Evolutionary conservation across 2,888 invertebrate genomes (phyloP), one percentile per base, ranked within the genome.

Genomic region (Dicycla oo): DNA sequence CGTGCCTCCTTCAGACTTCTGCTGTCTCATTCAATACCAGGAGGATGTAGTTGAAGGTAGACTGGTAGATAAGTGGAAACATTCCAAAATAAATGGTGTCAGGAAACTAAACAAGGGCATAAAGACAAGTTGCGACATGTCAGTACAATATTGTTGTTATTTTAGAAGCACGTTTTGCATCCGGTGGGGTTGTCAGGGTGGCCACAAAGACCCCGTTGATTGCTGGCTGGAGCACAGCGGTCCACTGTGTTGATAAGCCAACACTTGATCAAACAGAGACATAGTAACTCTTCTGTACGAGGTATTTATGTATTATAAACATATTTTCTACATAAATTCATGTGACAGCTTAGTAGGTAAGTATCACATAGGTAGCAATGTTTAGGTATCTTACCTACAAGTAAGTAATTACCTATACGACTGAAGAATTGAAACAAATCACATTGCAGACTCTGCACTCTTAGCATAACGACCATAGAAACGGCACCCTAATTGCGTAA

Each of bases 181-280:
- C 92, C 93, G 92, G 93, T 91, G 85, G 92, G 90, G 91, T 92
- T 90, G 89, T 81, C 88, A 86, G 86, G 86, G 88, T 83, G 72
- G 75, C 71, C 73, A 91, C 89, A 94, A 94, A 91, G 93, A 88
- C 82, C 85, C 78, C 90, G 85, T 93, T 93, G 90, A 93, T 91
- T 79, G 81, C 67, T 76, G 71, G 34, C 63, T 72, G 73, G 81
- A 87, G 74, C 73, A 93, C 90, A 93, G 89, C 87, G 69, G 87
- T 78, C 78, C 81, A 82, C 89, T 89, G 88, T 93, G 87, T 91
- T 93, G 93, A 93, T 93, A 93, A 92, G 87, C 89, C 86, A 88
- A 91, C 94, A 94, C 94, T 94, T 95, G 94, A 93, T 93, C 94
- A 95, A 95, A 95, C 92, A 94, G 86, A 80, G 83, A 81, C 85